Percentiles rank a stretch among this genome's conserved stretches.
Evolutionary conservation across 2,888 invertebrate species (phyloP).

Genomic region (Eupithecia abbreviata): DNA sequence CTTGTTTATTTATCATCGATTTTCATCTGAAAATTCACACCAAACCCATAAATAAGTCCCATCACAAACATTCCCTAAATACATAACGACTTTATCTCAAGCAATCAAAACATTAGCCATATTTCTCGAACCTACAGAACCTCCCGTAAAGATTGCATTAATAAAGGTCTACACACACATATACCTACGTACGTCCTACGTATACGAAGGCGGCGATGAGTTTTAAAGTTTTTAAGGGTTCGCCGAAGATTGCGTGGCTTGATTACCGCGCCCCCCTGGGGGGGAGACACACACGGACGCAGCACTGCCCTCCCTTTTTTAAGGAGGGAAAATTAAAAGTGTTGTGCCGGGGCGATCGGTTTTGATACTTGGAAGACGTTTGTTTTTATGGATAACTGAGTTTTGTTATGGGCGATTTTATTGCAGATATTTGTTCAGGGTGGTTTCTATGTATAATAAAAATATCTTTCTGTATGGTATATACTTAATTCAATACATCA

Average conservation of each 20-base stretch:
- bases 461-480: no score
- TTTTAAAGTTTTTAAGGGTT: conserved; percentile 86
- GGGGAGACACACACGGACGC: conserved; percentile 68
- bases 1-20: neutral
- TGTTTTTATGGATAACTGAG: conserved; percentile 24
- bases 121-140: conserved; percentile 30
- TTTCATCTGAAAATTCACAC: neutral
- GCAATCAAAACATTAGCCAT: conserved; percentile 38
- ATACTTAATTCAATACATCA: no score
- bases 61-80: conserved; percentile 24
- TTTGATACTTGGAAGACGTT: conserved; percentile 74
- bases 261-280: conserved; percentile 79
- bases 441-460: no score
- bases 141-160: conserved; percentile 62
- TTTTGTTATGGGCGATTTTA: neutral
- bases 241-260: conserved; percentile 87
- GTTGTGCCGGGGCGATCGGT: conserved; percentile 54
- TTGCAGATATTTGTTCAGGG: no score
- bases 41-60: conserved; percentile 11
- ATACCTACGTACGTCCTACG: conserved; percentile 2
- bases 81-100: conserved; percentile 30
- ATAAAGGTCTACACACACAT: conserved; percentile 52
- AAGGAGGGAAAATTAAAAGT: conserved; percentile 84
- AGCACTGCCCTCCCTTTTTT: conserved; percentile 80
- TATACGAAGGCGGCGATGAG: conserved; percentile 75